Percentiles rank a stretch among this genome's conserved stretches.
These are phyloP conservation scores for Pseudonaja textilis DNA, from an alignment of 2,113 vertebrate genomes.

Conservation along the genomic window DNA sequence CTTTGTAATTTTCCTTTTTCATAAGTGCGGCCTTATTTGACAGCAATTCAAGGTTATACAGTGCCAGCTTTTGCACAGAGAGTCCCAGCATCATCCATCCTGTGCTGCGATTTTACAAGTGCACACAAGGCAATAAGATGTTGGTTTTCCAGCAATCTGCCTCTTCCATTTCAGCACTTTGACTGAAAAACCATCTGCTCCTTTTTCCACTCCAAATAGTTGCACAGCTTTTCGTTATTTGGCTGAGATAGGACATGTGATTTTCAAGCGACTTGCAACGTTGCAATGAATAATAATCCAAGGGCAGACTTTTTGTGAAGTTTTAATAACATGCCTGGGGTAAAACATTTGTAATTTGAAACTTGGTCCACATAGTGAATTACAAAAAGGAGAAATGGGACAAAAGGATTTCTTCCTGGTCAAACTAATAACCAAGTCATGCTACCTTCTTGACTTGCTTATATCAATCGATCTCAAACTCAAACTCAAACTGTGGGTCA, in stretches of 20 bases:
- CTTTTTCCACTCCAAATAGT: slow-evolving; percentile 6
- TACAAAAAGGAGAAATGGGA: not conserved
- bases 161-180: slow-evolving; percentile 10
- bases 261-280: not conserved
- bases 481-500: not conserved
- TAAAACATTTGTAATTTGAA: not conserved
- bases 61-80: slow-evolving; percentile 1
- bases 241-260: not conserved
- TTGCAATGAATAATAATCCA: not conserved
- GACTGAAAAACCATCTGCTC: slow-evolving; percentile 12
- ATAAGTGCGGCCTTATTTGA: slow-evolving; percentile 1
- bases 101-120: slow-evolving; percentile 5
- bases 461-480: not conserved
- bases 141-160: not conserved
- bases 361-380: not conserved
- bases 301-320: not conserved
- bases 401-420: not conserved
- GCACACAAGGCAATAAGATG: not conserved
- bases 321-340: not conserved
- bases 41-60: not conserved
- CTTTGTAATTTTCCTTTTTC: not conserved
- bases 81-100: not conserved
- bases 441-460: not conserved
- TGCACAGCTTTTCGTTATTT: not conserved
- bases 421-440: not conserved